These are phyloP conservation scores for Euplexia lucipara DNA, from an alignment of 2,888 invertebrate genomes.

Conservation along the genomic window DNA sequence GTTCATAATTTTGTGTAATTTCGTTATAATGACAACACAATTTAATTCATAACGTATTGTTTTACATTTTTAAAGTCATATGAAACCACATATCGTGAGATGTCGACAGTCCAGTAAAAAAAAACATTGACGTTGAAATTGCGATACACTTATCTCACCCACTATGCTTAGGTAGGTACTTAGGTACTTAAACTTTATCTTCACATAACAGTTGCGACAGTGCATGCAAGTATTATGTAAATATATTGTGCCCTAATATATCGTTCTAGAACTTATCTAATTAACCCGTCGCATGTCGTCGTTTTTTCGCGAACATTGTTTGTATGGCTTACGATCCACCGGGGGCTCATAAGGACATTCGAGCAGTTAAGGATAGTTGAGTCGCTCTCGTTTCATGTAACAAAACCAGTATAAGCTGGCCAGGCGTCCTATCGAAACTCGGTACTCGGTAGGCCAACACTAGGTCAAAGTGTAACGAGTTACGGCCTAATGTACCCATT, in stretches of 20 bases:
- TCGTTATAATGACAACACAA: constrained; percentile 57
- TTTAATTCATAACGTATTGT: constrained; percentile 66
- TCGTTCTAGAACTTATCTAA: too few species aligned
- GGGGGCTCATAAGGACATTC: too few species aligned
- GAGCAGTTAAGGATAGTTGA: constrained; percentile 13
- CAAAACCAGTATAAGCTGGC: too few species aligned
- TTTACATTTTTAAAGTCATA: constrained; percentile 62
- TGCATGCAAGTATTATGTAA: constrained; percentile 53
- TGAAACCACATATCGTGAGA: constrained; percentile 44
- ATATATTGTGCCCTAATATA: constrained; percentile 51
- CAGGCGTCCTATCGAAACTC: too few species aligned
- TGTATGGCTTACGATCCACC: too few species aligned
- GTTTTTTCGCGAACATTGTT: too few species aligned
- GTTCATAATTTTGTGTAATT: constrained; percentile 48
- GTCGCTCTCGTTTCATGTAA: constrained; percentile 2
- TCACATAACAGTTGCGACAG: constrained; percentile 54
- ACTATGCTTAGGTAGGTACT: constrained; percentile 25
- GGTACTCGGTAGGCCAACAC: too few species aligned
- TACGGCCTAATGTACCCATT: background rate
- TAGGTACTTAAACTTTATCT: constrained; percentile 37
- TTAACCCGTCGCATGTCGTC: too few species aligned
- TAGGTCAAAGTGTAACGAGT: too few species aligned
- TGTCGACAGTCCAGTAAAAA: constrained; percentile 64
- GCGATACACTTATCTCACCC: constrained; percentile 54
- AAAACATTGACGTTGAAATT: constrained; percentile 52